A percentile compares a stretch with the other conserved stretches of the same genome.
Conservation (phyloP, 1,140 invertebrate species). For the Dinothrombium tinctorium region DNA sequence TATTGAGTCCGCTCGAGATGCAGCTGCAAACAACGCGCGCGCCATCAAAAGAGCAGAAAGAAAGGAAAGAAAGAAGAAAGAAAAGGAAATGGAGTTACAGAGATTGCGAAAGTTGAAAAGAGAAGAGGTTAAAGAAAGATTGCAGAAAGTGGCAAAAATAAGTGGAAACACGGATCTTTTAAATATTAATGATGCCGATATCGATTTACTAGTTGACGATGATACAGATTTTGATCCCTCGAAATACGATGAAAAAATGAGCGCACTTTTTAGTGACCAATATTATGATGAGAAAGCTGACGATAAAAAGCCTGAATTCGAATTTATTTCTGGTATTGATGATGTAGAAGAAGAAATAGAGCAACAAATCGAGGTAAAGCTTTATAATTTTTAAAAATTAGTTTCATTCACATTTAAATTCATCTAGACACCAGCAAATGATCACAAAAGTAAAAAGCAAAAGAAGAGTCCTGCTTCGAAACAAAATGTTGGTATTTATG, state of each 20-base stretch:
- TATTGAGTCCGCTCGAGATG: slow-evolving; percentile 8
- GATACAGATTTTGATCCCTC: slow-evolving; percentile 72
- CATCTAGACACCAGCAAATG: slow-evolving; percentile 5
- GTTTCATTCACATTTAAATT: slow-evolving; percentile 4
- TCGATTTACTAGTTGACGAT: slow-evolving; percentile 18
- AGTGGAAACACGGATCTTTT: slow-evolving; percentile 39
- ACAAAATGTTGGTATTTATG: slow-evolving; percentile 79
- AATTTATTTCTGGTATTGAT: slow-evolving; percentile 42
- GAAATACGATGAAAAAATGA: slow-evolving; percentile 66
- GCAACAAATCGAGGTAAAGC: slow-evolving; percentile 31
- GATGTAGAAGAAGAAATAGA: slow-evolving; percentile 34
- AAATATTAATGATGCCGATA: slow-evolving; percentile 26
- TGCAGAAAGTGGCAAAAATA: slow-evolving; percentile 63
- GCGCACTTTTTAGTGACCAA: slow-evolving; percentile 50
- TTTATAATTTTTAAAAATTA: slow-evolving; percentile 16
- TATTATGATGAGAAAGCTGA: slow-evolving; percentile 47
- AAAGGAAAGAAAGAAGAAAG: slow-evolving; percentile 47
- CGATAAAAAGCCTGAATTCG: slow-evolving; percentile 52
- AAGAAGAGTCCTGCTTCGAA: slow-evolving; percentile 49
- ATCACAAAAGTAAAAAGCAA: slow-evolving; percentile 12
- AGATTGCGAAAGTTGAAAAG: slow-evolving; percentile 60
- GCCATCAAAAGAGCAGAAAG: slow-evolving; percentile 45
- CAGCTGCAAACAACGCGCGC: slow-evolving; percentile 37
- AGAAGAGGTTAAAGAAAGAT: slow-evolving; percentile 71
- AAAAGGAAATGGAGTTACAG: slow-evolving; percentile 45